Base-by-base conservation (phyloP, 2,797 vertebrate species). In the Natrix natrix region DNA sequence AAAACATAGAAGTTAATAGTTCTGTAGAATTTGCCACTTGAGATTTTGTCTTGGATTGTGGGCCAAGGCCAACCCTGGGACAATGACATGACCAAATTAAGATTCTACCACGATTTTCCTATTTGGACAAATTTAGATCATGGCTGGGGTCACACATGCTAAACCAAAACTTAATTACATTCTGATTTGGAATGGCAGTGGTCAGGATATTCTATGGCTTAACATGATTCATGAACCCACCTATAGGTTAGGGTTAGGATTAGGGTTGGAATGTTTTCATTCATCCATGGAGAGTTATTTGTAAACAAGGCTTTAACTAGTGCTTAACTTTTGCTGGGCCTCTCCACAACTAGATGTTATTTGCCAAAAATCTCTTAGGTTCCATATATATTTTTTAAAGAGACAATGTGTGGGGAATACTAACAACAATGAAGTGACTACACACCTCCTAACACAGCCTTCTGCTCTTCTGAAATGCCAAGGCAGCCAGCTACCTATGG, bases 401-500 rank as follows among this genome's bases (percentile, higher is more conserved):
- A 63, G 20, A 48, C n/a, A 86, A n/a, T 56, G n/a, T 11, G 28
- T n/a, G 32, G n/a, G 43, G 26, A 48, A 89, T 91, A 69, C 52
- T 55, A 63, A 32, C 10, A 22, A 55, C 4, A 16, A 56, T 24
- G n/a, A 32, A 56, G 48, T 91, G 48, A 52, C 59, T 60, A 83
- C 54, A 52, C 66, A 26, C 4, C 69, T 86, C 52, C 24, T 24
- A 37, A 43, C 92, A 78, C 26, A 60, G 83, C 43, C 10, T 56
- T 57, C 90, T 89, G 93, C 87, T 88, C 11, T 89, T 66, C 57
- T 56, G 28, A 74, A 88, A 91, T 54, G 86, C 90, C 90, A 93
- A 91, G 48, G 56, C 13, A 55, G 83, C 52, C 86, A n/a, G n/a
- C 66, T 91, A 61, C 54, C 91, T 56, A 60, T 13, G 83, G 88